A percentile compares a stretch with the other conserved stretches of the same genome.
Evolutionary conservation across 2,888 invertebrate genomes (phyloP).

Genomic region (Polydrusus tereticollis): DNA sequence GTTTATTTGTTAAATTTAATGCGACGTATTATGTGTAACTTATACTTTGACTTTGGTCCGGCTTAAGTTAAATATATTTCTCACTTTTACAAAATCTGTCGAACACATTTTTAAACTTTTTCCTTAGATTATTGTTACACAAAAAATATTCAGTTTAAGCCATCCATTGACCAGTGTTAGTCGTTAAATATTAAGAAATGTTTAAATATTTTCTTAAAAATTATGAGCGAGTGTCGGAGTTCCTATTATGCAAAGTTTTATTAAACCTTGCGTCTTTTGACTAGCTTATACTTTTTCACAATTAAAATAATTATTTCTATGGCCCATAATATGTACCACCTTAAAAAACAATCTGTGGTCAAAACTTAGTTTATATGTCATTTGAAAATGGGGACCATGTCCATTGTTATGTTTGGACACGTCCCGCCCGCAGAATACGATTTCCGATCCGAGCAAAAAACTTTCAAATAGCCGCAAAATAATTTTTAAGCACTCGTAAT

Average conservation of each 20-base stretch:
- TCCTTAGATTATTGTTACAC: neutral
- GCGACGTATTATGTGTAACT: no score
- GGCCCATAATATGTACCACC: conserved; percentile 45
- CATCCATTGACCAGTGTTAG: conserved; percentile 42
- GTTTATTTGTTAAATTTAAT: no score
- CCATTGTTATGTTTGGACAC: neutral
- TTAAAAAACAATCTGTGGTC: conserved; percentile 22
- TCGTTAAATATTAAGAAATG: conserved; percentile 55
- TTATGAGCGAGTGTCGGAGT: conserved; percentile 84
- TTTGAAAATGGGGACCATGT: neutral
- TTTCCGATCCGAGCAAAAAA: neutral
- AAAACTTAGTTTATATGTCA: conserved; percentile 7
- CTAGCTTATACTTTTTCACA: conserved; percentile 66
- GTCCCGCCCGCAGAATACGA: no score
- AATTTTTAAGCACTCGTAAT: neutral
- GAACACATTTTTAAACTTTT: neutral
- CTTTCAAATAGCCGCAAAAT: neutral
- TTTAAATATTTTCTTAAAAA: conserved; percentile 72
- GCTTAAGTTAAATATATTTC: no score
- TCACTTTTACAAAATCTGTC: neutral
- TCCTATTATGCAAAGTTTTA: conserved; percentile 73
- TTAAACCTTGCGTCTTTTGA: conserved; percentile 59
- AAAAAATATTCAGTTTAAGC: conserved; percentile 15
- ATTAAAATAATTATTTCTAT: conserved; percentile 55
- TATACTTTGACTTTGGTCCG: no score